Evolutionary conservation across 1,140 invertebrate genomes (phyloP), one percentile per base, ranked within the genome.

Genomic region (Tyrophagus putrescentiae): DNA sequence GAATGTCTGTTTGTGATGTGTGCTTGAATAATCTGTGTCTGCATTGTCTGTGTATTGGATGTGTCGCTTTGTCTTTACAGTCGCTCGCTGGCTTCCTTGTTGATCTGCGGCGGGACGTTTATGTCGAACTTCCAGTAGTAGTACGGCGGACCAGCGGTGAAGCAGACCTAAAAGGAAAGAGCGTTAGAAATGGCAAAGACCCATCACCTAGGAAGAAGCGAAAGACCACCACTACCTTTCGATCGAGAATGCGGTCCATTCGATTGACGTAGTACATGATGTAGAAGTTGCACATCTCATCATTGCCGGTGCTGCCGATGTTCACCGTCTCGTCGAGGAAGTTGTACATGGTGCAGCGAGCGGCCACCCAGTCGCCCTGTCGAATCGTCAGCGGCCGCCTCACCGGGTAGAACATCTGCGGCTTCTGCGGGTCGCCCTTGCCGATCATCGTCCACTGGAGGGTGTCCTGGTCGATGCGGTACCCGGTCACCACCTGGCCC

Each of bases 221-320:
- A n/a, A n/a, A n/a, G n/a, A n/a, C n/a, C n/a, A n/a, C n/a, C n/a
- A n/a, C n/a, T n/a, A n/a, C n/a, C 71, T 91, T 88, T 69, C 79
- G 80, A 0, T 82, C 68, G 1, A 94, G 72, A 0, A 86, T 84
- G 34, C 80, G 76, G n/a, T 77, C 79, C n/a, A 82, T 77, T 27
- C 52, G 52, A 28, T 90, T 79, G 0, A 92, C 87, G 74, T 90
- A 98, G 73, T 96, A 98, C 91, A 98, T 96, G 21, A 98, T 72
- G 73, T 98, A 98, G 72, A 98, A 97, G 73, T 98, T 98, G 76
- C 95, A 98, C 95, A 98, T 98, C 76, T 98, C 95, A 70, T 98
- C 90, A 23, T 84, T 78, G 65, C 87, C 87, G 16, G 92, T 95
- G 6, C 81, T 72, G 0, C 90, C 90, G 68, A 93, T 82, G 66